A percentile compares a stretch with the other conserved stretches of the same genome.
Evolutionary conservation across 2,113 vertebrate species (phyloP).

Genomic region (Copsychus sechellarum): DNA sequence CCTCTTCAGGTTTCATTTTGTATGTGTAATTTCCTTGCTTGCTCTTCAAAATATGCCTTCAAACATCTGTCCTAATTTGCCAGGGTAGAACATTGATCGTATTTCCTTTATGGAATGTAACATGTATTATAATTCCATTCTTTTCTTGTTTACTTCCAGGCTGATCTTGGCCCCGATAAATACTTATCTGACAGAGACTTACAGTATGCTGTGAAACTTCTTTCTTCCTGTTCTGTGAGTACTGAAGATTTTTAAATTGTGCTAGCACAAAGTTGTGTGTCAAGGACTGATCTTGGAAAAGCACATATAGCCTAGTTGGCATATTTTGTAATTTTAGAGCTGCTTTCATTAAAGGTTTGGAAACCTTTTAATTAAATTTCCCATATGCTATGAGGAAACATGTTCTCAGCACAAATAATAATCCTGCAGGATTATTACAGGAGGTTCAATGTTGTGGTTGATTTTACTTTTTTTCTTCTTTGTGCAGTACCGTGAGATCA

Average conservation of each 20-base stretch:
- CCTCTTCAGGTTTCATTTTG: not conserved
- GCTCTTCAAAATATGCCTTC: not conserved
- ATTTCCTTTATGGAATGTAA: not conserved
- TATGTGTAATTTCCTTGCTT: not conserved
- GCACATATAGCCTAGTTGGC: not conserved
- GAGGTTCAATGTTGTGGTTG: not conserved
- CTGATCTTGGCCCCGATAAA: constrained; percentile 96
- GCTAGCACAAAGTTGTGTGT: not conserved
- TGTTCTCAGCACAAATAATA: not conserved
- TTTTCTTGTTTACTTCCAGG: constrained; percentile 74
- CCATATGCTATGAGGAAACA: not conserved
- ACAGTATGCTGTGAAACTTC: constrained; percentile 89
- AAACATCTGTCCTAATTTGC: not conserved
- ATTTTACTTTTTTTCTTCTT: not conserved
- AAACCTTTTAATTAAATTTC: constrained; percentile 21
- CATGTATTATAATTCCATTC: not conserved
- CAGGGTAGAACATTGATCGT: not conserved
- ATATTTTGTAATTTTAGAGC: not conserved
- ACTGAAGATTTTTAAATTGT: not conserved
- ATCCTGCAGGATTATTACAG: not conserved
- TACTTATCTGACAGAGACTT: constrained; percentile 96
- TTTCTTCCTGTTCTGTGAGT: constrained; percentile 88
- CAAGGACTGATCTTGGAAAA: not conserved
- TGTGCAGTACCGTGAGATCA: not conserved
- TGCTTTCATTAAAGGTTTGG: not conserved